Conservation (phyloP, 2,888 invertebrate genomes). For the Notodonta ziczac region DNA sequence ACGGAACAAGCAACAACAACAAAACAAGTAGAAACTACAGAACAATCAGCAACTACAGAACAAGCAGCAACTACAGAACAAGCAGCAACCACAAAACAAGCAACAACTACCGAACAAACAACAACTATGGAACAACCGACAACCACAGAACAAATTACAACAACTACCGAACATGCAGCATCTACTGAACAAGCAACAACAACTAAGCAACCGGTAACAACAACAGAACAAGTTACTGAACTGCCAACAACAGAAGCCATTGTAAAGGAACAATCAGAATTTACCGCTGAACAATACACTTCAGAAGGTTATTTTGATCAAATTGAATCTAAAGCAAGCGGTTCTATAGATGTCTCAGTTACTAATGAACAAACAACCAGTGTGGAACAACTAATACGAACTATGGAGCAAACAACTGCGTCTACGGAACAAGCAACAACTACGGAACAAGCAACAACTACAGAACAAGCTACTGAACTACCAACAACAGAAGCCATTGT, state of each 20-base stretch:
- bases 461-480: not conserved
- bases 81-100: too few relatives aligned
- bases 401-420: not conserved
- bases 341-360: conserved; percentile 5
- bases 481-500: not conserved
- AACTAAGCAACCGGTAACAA: too few relatives aligned
- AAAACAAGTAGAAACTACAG: too few relatives aligned
- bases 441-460: not conserved
- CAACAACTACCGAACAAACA: too few relatives aligned
- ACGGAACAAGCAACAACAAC: not conserved
- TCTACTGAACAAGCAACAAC: not conserved
- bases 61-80: not conserved
- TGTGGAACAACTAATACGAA: not conserved
- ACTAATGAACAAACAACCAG: too few relatives aligned
- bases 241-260: not conserved
- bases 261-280: too few relatives aligned
- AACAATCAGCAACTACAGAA: not conserved
- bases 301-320: too few relatives aligned
- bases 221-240: not conserved
- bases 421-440: too few relatives aligned
- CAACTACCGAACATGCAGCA: too few relatives aligned
- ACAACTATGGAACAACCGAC: not conserved
- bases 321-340: too few relatives aligned
- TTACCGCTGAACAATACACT: not conserved
- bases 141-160: too few relatives aligned